Conservation (phyloP, 2,888 invertebrate species). For the Idaea aversata region DNA sequence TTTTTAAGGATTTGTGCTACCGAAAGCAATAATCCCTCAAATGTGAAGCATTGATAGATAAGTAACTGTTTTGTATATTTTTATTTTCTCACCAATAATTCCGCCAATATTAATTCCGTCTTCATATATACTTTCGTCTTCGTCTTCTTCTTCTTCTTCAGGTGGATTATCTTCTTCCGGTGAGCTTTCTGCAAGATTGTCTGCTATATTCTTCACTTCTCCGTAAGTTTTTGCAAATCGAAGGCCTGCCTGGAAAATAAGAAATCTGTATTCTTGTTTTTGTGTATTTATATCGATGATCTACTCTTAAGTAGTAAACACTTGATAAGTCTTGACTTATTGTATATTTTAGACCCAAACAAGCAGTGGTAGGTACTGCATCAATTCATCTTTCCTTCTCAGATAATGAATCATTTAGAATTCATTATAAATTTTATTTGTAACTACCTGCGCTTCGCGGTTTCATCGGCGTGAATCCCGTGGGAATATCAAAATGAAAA, state of each 20-base stretch:
- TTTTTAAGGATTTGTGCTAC: not conserved
- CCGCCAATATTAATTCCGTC: conserved; percentile 10
- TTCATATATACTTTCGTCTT: conserved; percentile 22
- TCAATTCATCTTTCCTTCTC: not conserved
- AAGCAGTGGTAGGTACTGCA: not conserved
- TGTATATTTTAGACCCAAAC: not conserved
- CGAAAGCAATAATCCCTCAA: not conserved
- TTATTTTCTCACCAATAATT: not conserved
- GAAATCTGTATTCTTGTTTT: not conserved
- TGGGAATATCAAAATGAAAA: no score
- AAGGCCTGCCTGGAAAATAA: conserved; percentile 63
- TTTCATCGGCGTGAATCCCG: no score
- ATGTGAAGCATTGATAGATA: not conserved
- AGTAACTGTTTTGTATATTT: not conserved
- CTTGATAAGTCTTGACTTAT: not conserved
- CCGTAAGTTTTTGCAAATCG: conserved; percentile 76
- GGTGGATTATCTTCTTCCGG: conserved; percentile 21
- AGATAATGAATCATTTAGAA: not conserved
- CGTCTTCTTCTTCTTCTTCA: conserved; percentile 21
- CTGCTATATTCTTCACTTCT: conserved; percentile 38
- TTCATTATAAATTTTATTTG: not conserved
- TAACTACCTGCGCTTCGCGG: no score
- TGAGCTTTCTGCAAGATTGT: conserved; percentile 22
- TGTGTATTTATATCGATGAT: not conserved
- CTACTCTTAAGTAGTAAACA: not conserved